phyloP scores from a whole-genome alignment of 2,888 invertebrate genomes.

The Drosophila nr. perissopoda region DNA sequence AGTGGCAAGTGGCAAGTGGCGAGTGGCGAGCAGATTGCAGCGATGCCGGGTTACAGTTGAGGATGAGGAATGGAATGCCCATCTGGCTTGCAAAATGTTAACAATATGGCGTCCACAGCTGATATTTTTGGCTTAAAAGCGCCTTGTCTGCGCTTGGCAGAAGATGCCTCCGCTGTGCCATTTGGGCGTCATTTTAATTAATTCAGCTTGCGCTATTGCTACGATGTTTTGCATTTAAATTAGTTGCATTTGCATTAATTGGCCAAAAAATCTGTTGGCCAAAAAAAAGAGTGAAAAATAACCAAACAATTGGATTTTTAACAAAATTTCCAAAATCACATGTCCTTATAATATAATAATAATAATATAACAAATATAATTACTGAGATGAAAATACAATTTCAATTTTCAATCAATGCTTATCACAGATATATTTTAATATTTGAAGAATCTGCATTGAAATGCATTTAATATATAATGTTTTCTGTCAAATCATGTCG shows the following conservation, averaged over 20 bases:
- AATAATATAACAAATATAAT: too few relatives aligned
- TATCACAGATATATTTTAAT: not conserved
- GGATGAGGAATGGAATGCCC: conserved; percentile 1
- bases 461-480: not conserved
- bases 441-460: not conserved
- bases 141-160: not conserved
- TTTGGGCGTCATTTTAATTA: conserved; percentile 9
- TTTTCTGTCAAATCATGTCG: not conserved
- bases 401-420: not conserved
- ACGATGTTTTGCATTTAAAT: conserved; percentile 79
- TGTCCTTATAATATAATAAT: not conserved
- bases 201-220: conserved; percentile 69
- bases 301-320: not conserved
- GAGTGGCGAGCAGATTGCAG: not conserved
- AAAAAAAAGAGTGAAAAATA: not conserved
- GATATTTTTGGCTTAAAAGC: conserved; percentile 2
- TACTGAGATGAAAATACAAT: not conserved
- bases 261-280: conserved; percentile 1
- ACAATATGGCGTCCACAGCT: conserved; percentile 54
- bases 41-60: not conserved
- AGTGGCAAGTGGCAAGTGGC: not conserved
- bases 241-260: conserved; percentile 57
- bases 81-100: conserved; percentile 54
- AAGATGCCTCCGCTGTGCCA: not conserved
- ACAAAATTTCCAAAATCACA: not conserved